Evolutionary conservation across 1,140 invertebrate genomes (phyloP).

Genomic region (Eubasilissa regina): DNA sequence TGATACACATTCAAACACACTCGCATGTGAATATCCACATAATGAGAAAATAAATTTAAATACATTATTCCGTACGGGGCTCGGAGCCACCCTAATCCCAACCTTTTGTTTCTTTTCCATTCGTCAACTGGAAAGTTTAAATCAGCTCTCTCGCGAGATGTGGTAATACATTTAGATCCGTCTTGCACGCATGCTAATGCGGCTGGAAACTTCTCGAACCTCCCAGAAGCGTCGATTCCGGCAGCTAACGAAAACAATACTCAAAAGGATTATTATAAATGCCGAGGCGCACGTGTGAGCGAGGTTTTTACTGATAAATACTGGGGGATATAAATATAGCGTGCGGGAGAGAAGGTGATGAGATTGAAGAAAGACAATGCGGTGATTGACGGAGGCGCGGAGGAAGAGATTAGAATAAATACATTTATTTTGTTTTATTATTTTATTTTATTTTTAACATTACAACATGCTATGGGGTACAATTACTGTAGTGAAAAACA

Average conservation of each 20-base stretch:
- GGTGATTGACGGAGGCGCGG: not conserved
- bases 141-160: conserved; percentile 48
- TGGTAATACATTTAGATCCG: conserved; percentile 53
- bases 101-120: conserved; percentile 52
- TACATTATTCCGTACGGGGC: conserved; percentile 12
- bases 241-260: conserved; percentile 53
- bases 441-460: too few relatives aligned
- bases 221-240: conserved; percentile 32
- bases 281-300: conserved; percentile 33
- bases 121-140: conserved; percentile 51
- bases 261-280: conserved; percentile 58
- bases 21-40: conserved; percentile 41
- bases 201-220: not conserved
- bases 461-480: too few relatives aligned
- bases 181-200: conserved; percentile 56
- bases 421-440: not conserved
- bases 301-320: conserved; percentile 54
- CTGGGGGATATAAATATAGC: conserved; percentile 33
- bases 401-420: conserved; percentile 22
- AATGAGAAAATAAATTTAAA: conserved; percentile 44
- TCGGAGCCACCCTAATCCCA: conserved; percentile 44
- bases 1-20: conserved; percentile 47
- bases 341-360: conserved; percentile 10
- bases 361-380: not conserved
- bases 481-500: too few relatives aligned